Percentiles rank a stretch among this genome's conserved stretches.
These are phyloP conservation scores for Sebastes fasciatus DNA, from an alignment of 2,113 vertebrate genomes.

Conservation along the genomic window DNA sequence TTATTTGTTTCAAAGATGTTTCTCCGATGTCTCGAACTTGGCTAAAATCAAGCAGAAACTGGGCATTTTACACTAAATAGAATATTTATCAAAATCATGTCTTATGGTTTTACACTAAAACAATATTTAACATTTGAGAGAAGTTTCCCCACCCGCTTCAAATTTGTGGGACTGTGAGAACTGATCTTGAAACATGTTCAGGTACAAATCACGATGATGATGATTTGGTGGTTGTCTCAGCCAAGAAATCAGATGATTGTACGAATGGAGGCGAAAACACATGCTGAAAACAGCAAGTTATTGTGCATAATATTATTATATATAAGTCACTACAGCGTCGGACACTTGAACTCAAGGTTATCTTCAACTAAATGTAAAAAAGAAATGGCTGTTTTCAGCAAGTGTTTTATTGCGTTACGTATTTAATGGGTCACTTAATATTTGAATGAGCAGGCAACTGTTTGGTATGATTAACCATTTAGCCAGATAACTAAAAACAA, in stretches of 20 bases:
- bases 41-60: slow-evolving; percentile 10
- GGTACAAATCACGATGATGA: neutral
- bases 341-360: neutral
- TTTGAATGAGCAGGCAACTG: neutral
- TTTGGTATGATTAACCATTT: slow-evolving; percentile 15
- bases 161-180: neutral
- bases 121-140: slow-evolving; percentile 1
- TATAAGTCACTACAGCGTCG: slow-evolving; percentile 6
- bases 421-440: slow-evolving; percentile 18
- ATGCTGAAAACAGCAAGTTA: neutral
- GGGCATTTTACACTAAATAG: slow-evolving; percentile 7
- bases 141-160: neutral
- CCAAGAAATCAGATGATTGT: neutral
- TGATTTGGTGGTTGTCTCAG: neutral
- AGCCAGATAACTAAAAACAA: slow-evolving; percentile 22
- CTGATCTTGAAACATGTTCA: neutral
- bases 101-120: neutral
- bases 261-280: neutral
- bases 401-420: slow-evolving; percentile 11
- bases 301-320: slow-evolving; percentile 2
- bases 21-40: neutral
- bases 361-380: neutral
- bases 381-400: neutral
- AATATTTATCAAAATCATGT: slow-evolving; percentile 19
- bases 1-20: slow-evolving; percentile 9